Percentiles rank a stretch among this genome's conserved stretches.
Evolutionary conservation across 1,140 invertebrate species (phyloP).

Genomic region (Drosophila pallidifrons): DNA sequence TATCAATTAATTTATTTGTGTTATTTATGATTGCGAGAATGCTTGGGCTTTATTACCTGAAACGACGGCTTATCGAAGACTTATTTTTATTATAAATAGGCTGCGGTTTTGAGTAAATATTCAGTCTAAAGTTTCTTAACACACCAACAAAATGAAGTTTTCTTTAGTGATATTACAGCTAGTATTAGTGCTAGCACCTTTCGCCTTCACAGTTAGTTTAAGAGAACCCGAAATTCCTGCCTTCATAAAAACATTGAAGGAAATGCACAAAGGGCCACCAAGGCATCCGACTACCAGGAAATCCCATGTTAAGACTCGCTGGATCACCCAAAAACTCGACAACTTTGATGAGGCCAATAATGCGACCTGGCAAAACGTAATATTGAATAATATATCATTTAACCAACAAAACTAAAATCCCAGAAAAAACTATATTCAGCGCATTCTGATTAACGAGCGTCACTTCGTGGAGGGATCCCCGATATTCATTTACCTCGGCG

Average conservation of each 20-base stretch:
- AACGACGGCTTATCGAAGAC: too few species aligned
- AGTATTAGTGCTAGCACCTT: slow-evolving; percentile 27
- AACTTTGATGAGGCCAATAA: slow-evolving; percentile 89
- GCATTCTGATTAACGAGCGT: slow-evolving; percentile 87
- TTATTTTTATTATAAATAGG: slow-evolving; percentile 61
- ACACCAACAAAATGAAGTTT: slow-evolving; percentile 54
- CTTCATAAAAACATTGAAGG: slow-evolving; percentile 43
- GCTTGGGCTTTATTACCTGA: too few species aligned
- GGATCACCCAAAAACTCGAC: slow-evolving; percentile 86
- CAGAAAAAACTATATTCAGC: slow-evolving; percentile 9
- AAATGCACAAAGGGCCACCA: slow-evolving; percentile 61
- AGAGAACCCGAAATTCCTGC: slow-evolving; percentile 11
- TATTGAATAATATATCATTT: slow-evolving; percentile 24
- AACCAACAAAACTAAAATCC: background rate
- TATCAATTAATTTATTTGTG: too few species aligned
- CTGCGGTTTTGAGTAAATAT: slow-evolving; percentile 27
- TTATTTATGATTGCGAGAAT: too few species aligned
- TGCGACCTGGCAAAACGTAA: slow-evolving; percentile 88
- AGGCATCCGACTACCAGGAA: background rate
- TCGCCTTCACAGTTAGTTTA: slow-evolving; percentile 28
- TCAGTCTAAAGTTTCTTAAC: slow-evolving; percentile 55
- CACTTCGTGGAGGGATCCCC: slow-evolving; percentile 86
- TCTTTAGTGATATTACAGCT: slow-evolving; percentile 8
- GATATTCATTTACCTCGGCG: slow-evolving; percentile 88
- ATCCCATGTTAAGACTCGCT: slow-evolving; percentile 51